phyloP scores from a whole-genome alignment of 2,113 vertebrate genomes.

The Lycocorax pyrrhopterus region DNA sequence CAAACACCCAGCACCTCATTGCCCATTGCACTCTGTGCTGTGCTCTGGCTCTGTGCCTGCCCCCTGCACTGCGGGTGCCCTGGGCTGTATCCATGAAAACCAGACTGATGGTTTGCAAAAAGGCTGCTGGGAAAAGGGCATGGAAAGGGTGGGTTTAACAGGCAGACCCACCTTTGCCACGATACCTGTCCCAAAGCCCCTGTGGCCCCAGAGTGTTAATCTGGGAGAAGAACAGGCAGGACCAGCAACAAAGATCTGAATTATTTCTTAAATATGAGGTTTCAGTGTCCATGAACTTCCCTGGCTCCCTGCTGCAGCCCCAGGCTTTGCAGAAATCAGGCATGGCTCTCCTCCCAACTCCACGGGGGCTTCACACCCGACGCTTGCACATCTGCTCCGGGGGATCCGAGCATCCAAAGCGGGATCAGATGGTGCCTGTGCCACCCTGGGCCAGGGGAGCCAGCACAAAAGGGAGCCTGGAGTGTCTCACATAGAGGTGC shows the following conservation, averaged over 20 bases:
- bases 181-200: not conserved
- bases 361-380: accelerated
- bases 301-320: not conserved
- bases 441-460: not conserved
- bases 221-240: not conserved
- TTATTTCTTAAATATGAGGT: not conserved
- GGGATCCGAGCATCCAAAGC: accelerated
- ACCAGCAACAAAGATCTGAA: not conserved
- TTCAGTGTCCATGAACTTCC: not conserved
- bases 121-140: not conserved
- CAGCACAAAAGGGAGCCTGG: not conserved
- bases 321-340: not conserved
- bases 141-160: not conserved
- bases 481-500: not conserved
- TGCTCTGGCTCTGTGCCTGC: not conserved
- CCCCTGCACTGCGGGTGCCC: not conserved
- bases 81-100: not conserved
- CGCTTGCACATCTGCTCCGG: not conserved
- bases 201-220: not conserved
- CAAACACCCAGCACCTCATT: accelerated
- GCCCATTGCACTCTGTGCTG: not conserved
- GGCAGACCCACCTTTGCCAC: not conserved
- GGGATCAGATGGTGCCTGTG: not conserved
- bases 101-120: not conserved
- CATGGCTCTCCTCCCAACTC: accelerated